Base-by-base conservation (phyloP, 1,140 invertebrate species). In the Planococcus citri region DNA sequence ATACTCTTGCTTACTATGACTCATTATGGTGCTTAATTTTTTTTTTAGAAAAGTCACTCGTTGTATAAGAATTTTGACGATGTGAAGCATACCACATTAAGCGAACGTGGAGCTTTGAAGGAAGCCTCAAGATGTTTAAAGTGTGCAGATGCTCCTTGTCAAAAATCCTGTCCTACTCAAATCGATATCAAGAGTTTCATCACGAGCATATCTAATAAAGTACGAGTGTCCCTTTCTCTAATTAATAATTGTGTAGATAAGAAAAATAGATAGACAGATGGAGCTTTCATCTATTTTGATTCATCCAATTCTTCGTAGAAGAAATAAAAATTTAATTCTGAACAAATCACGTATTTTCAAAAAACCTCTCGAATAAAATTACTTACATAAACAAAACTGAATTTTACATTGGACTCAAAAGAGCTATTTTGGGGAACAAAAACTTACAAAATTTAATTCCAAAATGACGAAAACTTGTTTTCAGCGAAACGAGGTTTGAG, bases 161-260 rank as follows among this genome's bases (percentile, higher is more conserved):
- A 98, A 80, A 98, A 98, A 79, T 94, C 92, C 4, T 99, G 96
- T 76, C 96, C 96, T 0, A 99, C 96, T 0, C 94, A 98, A 78
- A 79, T 99, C 33, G 96, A 99, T 76, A 87, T 99, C 67, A 99
- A 99, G 78, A 86, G 87, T 27, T 99, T 99, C 76, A 99, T 99
- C 64, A 92, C 91, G 0, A 94, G 92, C 75, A 99, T 99, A 74
- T 85, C 94, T 37, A 97, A 94, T 77, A 97, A 94, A 84, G 90
- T 92, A 80, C 73, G 69, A 33, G n/a, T n/a, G n/a, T n/a, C n/a
- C n/a, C n/a, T n/a, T n/a, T n/a, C n/a, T n/a, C n/a, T n/a, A n/a
- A n/a, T n/a, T n/a, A 41, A 57, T 71, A 64, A 71, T 27, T 22
- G 21, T 22, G 10, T 57, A 22, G 41, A 69, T 17, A 22, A 22